These are phyloP conservation scores for Exocentrus adspersus DNA, from an alignment of 2,888 invertebrate species.

Conservation along the genomic window DNA sequence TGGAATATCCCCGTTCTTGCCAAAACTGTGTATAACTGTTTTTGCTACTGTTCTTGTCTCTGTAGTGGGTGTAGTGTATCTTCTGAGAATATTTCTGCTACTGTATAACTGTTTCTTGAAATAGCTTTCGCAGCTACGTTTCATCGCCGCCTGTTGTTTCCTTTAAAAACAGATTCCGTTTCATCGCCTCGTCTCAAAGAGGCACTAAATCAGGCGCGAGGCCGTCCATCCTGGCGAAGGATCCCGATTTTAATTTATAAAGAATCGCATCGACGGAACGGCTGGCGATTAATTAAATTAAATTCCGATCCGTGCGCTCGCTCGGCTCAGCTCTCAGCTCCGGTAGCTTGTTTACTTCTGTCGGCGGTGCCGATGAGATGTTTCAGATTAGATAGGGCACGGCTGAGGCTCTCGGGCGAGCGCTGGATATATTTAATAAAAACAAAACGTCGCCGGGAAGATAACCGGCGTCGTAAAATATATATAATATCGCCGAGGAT, in stretches of 20 bases:
- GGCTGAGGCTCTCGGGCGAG: neutral
- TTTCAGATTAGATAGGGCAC: conserved; percentile 29
- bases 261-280: neutral
- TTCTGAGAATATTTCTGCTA: no score
- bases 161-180: neutral
- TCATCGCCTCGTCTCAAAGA: neutral
- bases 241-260: conserved; percentile 19
- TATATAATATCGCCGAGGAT: conserved; percentile 29
- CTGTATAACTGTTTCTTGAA: no score
- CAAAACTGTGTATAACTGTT: no score
- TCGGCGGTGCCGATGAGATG: conserved; percentile 23
- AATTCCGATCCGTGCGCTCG: neutral
- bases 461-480: conserved; percentile 31
- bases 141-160: no score
- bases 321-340: conserved; percentile 7
- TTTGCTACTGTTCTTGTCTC: no score
- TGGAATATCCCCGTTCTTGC: no score
- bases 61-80: no score
- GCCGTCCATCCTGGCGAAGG: neutral
- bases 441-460: conserved; percentile 31
- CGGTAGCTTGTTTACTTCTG: conserved; percentile 28
- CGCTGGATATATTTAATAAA: conserved; percentile 24
- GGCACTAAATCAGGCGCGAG: neutral
- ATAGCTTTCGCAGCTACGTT: no score
- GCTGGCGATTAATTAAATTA: conserved; percentile 22